Evolutionary conservation across 1,140 invertebrate genomes (phyloP).

Genomic region (Scaptomyza hsui): DNA sequence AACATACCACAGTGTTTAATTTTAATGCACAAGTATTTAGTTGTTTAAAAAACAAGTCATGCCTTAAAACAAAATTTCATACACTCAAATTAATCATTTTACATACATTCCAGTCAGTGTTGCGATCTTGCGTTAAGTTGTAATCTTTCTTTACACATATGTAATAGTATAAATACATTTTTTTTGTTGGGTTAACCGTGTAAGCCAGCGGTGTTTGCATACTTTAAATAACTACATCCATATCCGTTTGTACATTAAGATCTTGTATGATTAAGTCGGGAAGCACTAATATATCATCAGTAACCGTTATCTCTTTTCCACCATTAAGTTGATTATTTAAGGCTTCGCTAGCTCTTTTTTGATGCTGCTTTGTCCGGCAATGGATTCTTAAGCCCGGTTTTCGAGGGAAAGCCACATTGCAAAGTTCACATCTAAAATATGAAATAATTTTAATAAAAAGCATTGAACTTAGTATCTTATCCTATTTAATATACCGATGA

Average conservation of each 20-base stretch:
- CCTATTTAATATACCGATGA: conserved; percentile 33
- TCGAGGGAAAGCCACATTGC: conserved; percentile 43
- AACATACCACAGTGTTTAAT: no score
- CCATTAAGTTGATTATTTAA: conserved; percentile 6
- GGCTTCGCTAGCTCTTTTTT: conserved; percentile 34
- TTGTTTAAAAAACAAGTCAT: no score
- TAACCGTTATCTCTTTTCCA: conserved; percentile 3
- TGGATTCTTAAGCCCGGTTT: conserved; percentile 35
- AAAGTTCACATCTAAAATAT: conserved; percentile 34
- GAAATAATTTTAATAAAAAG: not conserved
- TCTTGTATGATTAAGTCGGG: conserved; percentile 23
- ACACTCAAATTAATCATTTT: no score
- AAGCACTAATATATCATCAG: conserved; percentile 11
- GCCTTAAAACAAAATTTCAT: no score
- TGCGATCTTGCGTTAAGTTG: no score
- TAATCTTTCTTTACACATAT: no score
- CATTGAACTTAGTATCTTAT: no score
- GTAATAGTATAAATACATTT: no score
- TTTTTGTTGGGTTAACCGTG: no score
- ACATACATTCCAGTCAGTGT: no score
- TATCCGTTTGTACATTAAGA: conserved; percentile 24
- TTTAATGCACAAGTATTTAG: no score
- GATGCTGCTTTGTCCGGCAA: conserved; percentile 41
- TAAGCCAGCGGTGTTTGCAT: no score
- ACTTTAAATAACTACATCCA: not conserved